A percentile compares a stretch with the other conserved stretches of the same genome.
Evolutionary conservation across 2,888 invertebrate species (phyloP).

Genomic region (Pantelozetes paolii): DNA sequence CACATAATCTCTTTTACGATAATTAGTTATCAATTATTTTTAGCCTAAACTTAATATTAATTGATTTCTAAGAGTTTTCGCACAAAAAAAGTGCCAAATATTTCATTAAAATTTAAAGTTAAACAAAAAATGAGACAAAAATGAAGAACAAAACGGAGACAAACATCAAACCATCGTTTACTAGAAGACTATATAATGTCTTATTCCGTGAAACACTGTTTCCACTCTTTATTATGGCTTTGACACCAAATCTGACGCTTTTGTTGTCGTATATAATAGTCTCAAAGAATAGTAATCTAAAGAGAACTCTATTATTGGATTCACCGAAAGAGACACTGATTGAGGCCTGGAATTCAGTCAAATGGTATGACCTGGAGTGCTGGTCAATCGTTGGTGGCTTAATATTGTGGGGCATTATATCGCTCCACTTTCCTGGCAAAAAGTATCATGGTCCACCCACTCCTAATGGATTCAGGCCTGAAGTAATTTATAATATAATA

Average conservation of each 20-base stretch:
- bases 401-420: slow-evolving; percentile 54
- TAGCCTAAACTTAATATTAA: too few species aligned
- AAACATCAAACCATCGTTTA: not conserved
- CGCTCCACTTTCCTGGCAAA: slow-evolving; percentile 54
- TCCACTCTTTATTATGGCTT: slow-evolving; percentile 49
- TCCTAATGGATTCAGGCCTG: slow-evolving; percentile 55
- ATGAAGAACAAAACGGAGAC: not conserved
- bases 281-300: slow-evolving; percentile 50
- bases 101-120: too few species aligned
- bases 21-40: too few species aligned
- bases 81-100: too few species aligned
- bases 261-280: slow-evolving; percentile 50
- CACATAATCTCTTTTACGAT: too few species aligned
- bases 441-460: slow-evolving; percentile 56
- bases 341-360: slow-evolving; percentile 35
- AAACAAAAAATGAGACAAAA: too few species aligned
- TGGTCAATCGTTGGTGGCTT: slow-evolving; percentile 49
- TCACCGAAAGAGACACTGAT: not conserved
- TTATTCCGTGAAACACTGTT: slow-evolving; percentile 48
- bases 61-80: too few species aligned
- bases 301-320: not conserved
- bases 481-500: slow-evolving; percentile 18
- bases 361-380: slow-evolving; percentile 42
- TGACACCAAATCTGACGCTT: slow-evolving; percentile 50
- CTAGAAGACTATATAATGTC: not conserved